A percentile compares a stretch with the other conserved stretches of the same genome.
Conservation (phyloP, 1,140 invertebrate genomes). For the Drosophila biarmipes region DNA sequence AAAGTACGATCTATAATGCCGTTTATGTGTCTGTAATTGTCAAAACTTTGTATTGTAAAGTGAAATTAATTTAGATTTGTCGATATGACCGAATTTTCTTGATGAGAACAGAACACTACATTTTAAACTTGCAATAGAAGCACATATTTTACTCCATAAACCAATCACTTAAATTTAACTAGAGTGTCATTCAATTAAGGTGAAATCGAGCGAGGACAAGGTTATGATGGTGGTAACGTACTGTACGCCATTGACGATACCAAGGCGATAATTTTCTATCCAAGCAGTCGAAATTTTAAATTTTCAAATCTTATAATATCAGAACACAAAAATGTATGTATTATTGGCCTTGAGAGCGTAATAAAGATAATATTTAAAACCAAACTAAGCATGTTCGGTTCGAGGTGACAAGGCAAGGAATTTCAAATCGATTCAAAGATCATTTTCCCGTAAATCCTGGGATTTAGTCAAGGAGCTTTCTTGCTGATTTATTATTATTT, state of each 20-base stretch:
- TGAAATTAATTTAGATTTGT: constrained; percentile 13
- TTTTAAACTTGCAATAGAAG: constrained; percentile 31
- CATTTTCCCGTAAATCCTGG: too few relatives aligned
- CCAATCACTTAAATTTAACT: constrained; percentile 26
- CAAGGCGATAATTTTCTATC: constrained; percentile 29
- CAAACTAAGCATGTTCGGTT: not conserved
- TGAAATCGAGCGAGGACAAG: not conserved
- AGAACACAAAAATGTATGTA: constrained; percentile 52
- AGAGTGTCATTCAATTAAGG: constrained; percentile 1
- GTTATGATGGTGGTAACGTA: not conserved
- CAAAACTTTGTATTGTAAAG: constrained; percentile 20
- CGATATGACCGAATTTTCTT: constrained; percentile 21
- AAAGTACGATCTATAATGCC: constrained; percentile 14
- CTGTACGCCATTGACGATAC: not conserved
- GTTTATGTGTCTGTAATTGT: constrained; percentile 36
- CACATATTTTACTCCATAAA: constrained; percentile 45
- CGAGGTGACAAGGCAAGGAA: too few relatives aligned
- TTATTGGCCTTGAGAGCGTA: constrained; percentile 65
- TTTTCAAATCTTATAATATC: constrained; percentile 38
- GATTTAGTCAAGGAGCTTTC: too few relatives aligned
- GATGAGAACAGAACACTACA: not conserved
- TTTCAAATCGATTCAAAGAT: not conserved
- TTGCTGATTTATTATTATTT: too few relatives aligned
- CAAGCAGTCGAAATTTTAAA: constrained; percentile 42
- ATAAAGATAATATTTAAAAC: constrained; percentile 59